Base-by-base conservation (phyloP, 2,113 vertebrate species). In the Ia io region DNA sequence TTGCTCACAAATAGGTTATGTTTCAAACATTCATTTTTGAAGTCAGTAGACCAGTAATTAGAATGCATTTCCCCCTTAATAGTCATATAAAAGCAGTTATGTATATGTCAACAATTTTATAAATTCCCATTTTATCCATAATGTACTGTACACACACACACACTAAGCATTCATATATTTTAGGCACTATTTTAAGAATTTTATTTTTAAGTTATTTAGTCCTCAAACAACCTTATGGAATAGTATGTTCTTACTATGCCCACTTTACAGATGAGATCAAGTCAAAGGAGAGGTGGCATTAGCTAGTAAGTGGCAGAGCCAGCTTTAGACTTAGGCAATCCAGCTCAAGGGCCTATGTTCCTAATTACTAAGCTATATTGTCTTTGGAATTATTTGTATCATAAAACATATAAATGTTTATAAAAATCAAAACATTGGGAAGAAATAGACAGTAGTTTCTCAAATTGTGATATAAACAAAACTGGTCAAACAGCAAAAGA, bases 61-160 rank as follows among this genome's bases (percentile, higher is more conserved):
- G 9, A 88, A 91, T 59, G 35, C 9, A 86, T 71, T 53, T 91
- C 37, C 40, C 40, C 18, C 30, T 82, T 5, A 65, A 42, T 67
- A 89, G 73, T 77, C 9, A 87, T 59, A 76, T 4, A 82, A 78
- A 84, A 78, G 13, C 37, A 16, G 13, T 56, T 86, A 70, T n/a
- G 0, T 30, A 80, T 25, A 80, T 37, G n/a, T 79, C 5, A 86
- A 91, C 11, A 88, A 82, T 49, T 71, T 67, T 74, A 82, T 47
- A 93, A 91, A 84, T 95, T 94, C n/a, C 10, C 82, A 69, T 86
- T 87, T 88, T 65, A 92, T 32, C 95, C 28, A 89, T n/a, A 91
- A 76, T 51, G 20, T 65, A 49, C 32, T 78, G 18, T 73, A 53
- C 6, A 53, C 17, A 53, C 1, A 56, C 56, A 61, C 59, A 61